Conservation (phyloP, 2,888 invertebrate species). For the Platycnemis pennipes region DNA sequence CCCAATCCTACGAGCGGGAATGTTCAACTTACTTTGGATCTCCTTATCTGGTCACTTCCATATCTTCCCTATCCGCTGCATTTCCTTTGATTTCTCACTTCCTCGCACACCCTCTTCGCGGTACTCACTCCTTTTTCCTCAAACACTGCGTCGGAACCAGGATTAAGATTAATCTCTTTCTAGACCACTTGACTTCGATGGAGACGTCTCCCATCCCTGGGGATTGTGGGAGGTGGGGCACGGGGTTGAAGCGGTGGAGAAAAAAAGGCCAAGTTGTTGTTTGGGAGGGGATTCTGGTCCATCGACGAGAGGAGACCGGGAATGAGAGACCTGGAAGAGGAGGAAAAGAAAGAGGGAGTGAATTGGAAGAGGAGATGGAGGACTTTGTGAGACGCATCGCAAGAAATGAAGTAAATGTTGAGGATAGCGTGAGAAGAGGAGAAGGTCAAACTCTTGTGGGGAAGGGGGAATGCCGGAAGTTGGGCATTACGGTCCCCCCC, state of each 20-base stretch:
- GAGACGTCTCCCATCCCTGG: constrained; percentile 35
- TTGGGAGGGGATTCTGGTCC: constrained; percentile 12
- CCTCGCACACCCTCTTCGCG: neutral
- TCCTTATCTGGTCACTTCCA: neutral
- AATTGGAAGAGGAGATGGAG: neutral
- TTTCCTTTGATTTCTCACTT: neutral
- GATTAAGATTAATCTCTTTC: constrained; percentile 66
- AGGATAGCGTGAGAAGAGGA: neutral
- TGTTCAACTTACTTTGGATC: neutral
- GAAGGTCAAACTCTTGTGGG: neutral
- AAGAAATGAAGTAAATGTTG: neutral
- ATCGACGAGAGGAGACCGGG: neutral
- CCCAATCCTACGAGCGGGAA: neutral
- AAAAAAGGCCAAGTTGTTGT: constrained; percentile 64
- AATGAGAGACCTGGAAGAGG: neutral
- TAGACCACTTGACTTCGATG: constrained; percentile 59
- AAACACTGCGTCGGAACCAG: neutral
- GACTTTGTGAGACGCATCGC: neutral
- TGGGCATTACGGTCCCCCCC: constrained; percentile 32
- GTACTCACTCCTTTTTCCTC: neutral
- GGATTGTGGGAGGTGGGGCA: neutral
- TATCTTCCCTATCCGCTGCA: neutral
- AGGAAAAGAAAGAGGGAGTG: neutral
- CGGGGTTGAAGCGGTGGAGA: neutral
- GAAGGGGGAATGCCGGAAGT: neutral